These are phyloP conservation scores for Globodera ellingtonae DNA, from an alignment of 1,140 invertebrate species.

Conservation along the genomic window DNA sequence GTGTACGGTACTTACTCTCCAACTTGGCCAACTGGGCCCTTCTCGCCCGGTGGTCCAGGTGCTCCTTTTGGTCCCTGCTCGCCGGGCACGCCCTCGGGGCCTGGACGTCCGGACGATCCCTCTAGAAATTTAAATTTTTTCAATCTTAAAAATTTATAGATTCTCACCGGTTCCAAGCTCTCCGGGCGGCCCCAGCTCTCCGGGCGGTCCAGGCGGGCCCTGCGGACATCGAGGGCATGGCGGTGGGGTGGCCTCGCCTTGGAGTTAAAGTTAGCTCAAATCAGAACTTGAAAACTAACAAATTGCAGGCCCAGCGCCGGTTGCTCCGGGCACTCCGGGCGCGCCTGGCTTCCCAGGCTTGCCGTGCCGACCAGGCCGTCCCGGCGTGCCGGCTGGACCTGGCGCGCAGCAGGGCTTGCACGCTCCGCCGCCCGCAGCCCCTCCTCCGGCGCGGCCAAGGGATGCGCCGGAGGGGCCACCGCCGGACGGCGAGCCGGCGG, in stretches of 20 bases:
- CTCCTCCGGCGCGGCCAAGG: too few relatives aligned
- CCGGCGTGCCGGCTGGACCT: too few relatives aligned
- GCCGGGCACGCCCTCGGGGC: slow-evolving; percentile 34
- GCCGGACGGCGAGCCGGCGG: too few relatives aligned
- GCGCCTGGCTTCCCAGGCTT: too few relatives aligned
- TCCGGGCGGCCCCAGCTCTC: slow-evolving; percentile 34
- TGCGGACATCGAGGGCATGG: slow-evolving; percentile 41
- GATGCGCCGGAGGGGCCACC: too few relatives aligned
- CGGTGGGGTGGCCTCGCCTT: slow-evolving; percentile 34
- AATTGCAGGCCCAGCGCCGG: slow-evolving; percentile 31
- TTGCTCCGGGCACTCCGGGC: slow-evolving; percentile 5
- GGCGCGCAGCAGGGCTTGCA: too few relatives aligned
- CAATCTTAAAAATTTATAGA: not conserved
- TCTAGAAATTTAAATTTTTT: slow-evolving; percentile 17
- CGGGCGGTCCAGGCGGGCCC: slow-evolving; percentile 38
- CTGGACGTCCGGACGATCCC: slow-evolving; percentile 30
- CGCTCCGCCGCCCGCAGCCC: too few relatives aligned
- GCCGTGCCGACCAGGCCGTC: too few relatives aligned
- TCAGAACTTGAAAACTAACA: slow-evolving; percentile 14
- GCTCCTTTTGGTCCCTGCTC: slow-evolving; percentile 40
- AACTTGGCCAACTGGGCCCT: slow-evolving; percentile 19
- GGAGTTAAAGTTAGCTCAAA: not conserved
- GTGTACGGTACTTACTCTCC: slow-evolving; percentile 16
- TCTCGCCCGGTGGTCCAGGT: slow-evolving; percentile 24
- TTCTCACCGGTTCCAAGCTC: slow-evolving; percentile 32